phyloP scores from a whole-genome alignment of 1,140 invertebrate genomes.

The Conopomorpha cramerella region DNA sequence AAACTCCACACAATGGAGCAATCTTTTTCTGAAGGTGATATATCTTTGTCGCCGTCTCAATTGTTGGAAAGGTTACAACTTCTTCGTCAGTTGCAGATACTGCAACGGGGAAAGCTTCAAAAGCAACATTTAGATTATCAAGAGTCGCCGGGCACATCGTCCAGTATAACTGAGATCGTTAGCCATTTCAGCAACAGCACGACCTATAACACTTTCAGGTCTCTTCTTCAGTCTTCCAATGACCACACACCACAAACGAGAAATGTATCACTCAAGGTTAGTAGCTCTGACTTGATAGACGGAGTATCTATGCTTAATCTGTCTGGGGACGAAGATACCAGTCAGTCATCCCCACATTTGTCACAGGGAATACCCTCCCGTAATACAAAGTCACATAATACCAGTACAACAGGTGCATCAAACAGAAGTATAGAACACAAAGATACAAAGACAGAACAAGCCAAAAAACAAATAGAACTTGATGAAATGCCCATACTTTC shows the following conservation, averaged over 20 bases:
- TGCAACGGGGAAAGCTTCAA: constrained; percentile 43
- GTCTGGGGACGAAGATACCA: constrained; percentile 40
- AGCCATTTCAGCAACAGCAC: constrained; percentile 48
- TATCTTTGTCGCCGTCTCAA: constrained; percentile 41
- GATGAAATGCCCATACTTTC: constrained; percentile 48
- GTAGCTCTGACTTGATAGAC: constrained; percentile 30
- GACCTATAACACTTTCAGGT: constrained; percentile 43
- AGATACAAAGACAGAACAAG: constrained; percentile 1
- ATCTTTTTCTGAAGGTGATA: constrained; percentile 37
- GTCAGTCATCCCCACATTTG: constrained; percentile 25
- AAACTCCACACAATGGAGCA: constrained; percentile 32
- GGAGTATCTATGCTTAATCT: constrained; percentile 39
- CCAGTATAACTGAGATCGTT: constrained; percentile 40
- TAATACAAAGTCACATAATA: constrained; percentile 10
- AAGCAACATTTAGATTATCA: constrained; percentile 34
- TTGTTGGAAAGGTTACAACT: constrained; percentile 42
- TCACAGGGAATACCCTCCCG: constrained; percentile 15
- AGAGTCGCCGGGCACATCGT: constrained; percentile 28
- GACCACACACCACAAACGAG: constrained; percentile 12
- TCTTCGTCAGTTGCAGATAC: constrained; percentile 32
- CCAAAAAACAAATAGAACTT: constrained; percentile 31
- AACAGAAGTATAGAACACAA: constrained; percentile 1
- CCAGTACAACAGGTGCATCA: background rate
- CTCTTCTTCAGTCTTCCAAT: constrained; percentile 27
- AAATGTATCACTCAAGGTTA: constrained; percentile 13